Percentiles rank a stretch among this genome's conserved stretches.
These are phyloP conservation scores for Oxyura jamaicensis DNA, from an alignment of 2,113 vertebrate species.

Conservation along the genomic window DNA sequence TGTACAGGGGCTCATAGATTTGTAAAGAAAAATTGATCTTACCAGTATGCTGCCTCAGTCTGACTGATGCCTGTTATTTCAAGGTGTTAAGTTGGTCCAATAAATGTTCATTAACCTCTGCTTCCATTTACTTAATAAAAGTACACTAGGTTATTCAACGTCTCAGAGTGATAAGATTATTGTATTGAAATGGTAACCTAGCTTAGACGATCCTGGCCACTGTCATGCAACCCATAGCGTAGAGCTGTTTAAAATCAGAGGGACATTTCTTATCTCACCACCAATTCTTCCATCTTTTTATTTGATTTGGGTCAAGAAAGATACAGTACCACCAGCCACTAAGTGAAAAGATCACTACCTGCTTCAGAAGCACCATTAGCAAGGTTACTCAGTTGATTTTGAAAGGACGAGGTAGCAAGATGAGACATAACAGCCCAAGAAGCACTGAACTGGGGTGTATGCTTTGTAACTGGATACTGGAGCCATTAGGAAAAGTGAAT, in stretches of 20 bases:
- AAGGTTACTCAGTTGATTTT: not conserved
- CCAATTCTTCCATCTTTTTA: not conserved
- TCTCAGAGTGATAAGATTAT: conserved; percentile 58
- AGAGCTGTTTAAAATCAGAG: not conserved
- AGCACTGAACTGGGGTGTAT: not conserved
- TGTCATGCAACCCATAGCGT: not conserved
- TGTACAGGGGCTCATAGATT: conserved; percentile 55
- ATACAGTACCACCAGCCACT: not conserved
- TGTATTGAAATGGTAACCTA: conserved; percentile 18
- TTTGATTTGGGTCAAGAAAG: not conserved
- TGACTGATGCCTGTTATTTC: conserved; percentile 53
- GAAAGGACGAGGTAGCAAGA: not conserved
- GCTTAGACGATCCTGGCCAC: not conserved
- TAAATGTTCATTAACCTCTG: conserved; percentile 64
- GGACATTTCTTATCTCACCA: not conserved
- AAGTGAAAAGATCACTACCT: not conserved
- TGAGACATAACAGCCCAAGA: not conserved
- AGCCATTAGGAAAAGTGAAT: not conserved
- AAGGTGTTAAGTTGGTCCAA: conserved; percentile 57
- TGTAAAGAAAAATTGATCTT: conserved; percentile 56
- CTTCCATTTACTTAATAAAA: conserved; percentile 61
- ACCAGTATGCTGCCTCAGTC: conserved; percentile 53
- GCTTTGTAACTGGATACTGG: not conserved
- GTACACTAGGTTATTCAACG: conserved; percentile 27
- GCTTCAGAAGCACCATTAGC: not conserved